Percentiles rank a stretch among this genome's conserved stretches.
phyloP scores from a whole-genome alignment of 30 jellyfish, hydroid and myxozoan species.

The Aurelia aurita complex sp. Pacific region DNA sequence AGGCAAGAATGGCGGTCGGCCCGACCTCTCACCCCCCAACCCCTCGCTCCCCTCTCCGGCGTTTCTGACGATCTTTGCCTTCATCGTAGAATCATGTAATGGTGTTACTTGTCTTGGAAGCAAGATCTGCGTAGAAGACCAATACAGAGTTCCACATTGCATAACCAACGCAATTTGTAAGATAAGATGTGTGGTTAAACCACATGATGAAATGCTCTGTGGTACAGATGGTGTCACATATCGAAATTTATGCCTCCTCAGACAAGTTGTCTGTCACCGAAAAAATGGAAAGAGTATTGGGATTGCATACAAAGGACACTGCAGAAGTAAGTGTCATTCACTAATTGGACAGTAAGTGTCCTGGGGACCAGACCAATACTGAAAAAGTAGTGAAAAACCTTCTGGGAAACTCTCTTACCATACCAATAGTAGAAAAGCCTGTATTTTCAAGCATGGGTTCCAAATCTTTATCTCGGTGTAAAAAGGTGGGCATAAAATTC shows the following conservation, averaged over 20 bases:
- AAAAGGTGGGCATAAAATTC: no score
- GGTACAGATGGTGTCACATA: conserved; percentile 86
- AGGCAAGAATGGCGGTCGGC: no score
- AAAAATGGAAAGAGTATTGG: conserved; percentile 48
- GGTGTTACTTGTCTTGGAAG: conserved; percentile 45
- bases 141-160: conserved; percentile 77
- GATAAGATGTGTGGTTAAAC: conserved; percentile 16
- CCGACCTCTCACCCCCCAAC: no score
- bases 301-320: conserved; percentile 60
- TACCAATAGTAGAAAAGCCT: no score
- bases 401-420: no score
- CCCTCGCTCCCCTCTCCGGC: no score
- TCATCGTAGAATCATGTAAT: conserved; percentile 52
- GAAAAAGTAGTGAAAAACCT: no score
- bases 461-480: no score
- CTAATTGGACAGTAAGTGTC: no score
- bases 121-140: conserved; percentile 66
- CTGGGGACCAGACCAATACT: no score
- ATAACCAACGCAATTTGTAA: conserved; percentile 42
- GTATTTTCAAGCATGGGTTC: no score
- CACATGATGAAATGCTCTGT: conserved; percentile 58
- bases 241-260: conserved; percentile 41
- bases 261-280: conserved; percentile 65
- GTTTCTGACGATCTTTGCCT: no score
- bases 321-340: conserved; percentile 34